phyloP scores from a whole-genome alignment of 2,113 vertebrate species.

The Indri indri region DNA sequence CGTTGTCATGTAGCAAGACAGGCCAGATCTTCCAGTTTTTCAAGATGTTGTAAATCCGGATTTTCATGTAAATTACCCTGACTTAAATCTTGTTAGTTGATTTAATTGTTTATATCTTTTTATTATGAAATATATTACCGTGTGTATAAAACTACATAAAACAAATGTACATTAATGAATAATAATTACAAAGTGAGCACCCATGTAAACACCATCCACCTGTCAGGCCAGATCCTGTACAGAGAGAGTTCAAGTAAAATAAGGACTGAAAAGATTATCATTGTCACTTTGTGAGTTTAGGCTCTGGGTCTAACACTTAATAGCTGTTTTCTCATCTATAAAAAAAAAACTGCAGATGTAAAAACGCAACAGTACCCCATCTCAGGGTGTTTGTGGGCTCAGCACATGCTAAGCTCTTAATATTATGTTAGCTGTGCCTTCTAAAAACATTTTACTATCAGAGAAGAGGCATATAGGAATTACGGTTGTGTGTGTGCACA shows the following conservation, averaged over 20 bases:
- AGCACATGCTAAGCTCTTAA: not conserved
- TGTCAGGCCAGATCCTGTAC: not conserved
- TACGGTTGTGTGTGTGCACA: not conserved
- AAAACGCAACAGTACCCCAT: not conserved
- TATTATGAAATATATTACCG: not conserved
- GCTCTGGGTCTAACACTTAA: not conserved
- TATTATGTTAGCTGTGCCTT: not conserved
- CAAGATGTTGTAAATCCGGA: not conserved
- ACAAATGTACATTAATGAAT: not conserved
- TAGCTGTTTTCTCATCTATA: not conserved
- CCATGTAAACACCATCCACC: not conserved
- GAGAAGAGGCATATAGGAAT: not conserved
- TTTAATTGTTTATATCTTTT: not conserved
- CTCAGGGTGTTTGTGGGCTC: not conserved
- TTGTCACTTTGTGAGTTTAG: not conserved
- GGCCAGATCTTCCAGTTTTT: conserved; percentile 50
- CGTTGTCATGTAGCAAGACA: not conserved
- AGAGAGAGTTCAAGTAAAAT: not conserved
- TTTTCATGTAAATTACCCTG: conserved; percentile 1
- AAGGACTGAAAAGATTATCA: not conserved
- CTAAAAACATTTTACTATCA: not conserved
- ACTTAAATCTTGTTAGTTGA: not conserved
- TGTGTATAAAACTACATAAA: not conserved
- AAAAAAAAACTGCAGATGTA: not conserved
- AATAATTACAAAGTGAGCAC: not conserved